Conservation (phyloP, 2,888 invertebrate genomes). For the Choreutis nemorana region DNA sequence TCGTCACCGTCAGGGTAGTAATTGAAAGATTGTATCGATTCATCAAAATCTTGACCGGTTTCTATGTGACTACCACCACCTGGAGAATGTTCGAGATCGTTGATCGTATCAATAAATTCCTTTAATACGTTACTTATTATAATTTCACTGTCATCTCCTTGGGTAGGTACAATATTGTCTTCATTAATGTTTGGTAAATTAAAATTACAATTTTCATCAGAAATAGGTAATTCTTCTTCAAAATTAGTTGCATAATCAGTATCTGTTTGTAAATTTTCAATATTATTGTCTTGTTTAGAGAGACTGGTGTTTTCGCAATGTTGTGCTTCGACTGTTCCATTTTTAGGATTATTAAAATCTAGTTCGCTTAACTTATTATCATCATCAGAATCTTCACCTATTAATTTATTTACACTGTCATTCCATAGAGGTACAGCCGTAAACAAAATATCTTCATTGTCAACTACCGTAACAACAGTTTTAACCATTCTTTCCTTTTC, state of each 20-base stretch:
- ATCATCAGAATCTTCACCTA: background rate
- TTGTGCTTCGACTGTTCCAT: background rate
- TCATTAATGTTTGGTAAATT: background rate
- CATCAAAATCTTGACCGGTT: background rate
- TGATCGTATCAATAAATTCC: background rate
- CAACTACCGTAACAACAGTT: constrained; percentile 42
- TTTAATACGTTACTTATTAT: background rate
- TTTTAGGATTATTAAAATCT: constrained; percentile 4
- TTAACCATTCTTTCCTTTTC: constrained; percentile 17
- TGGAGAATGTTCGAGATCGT: background rate
- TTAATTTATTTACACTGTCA: background rate
- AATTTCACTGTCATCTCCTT: background rate
- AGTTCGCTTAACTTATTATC: background rate
- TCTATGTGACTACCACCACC: background rate
- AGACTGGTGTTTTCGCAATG: background rate
- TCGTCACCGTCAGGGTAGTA: constrained; percentile 1
- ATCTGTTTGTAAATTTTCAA: background rate
- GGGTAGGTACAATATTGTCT: background rate
- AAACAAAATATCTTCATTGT: constrained; percentile 43
- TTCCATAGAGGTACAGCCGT: constrained; percentile 31
- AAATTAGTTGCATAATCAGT: background rate
- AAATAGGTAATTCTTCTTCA: background rate
- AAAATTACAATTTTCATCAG: background rate
- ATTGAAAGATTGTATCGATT: background rate
- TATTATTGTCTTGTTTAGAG: background rate